A percentile compares a stretch with the other conserved stretches of the same genome.
phyloP scores from a whole-genome alignment of 2,113 vertebrate genomes.

The Micromys minutus region DNA sequence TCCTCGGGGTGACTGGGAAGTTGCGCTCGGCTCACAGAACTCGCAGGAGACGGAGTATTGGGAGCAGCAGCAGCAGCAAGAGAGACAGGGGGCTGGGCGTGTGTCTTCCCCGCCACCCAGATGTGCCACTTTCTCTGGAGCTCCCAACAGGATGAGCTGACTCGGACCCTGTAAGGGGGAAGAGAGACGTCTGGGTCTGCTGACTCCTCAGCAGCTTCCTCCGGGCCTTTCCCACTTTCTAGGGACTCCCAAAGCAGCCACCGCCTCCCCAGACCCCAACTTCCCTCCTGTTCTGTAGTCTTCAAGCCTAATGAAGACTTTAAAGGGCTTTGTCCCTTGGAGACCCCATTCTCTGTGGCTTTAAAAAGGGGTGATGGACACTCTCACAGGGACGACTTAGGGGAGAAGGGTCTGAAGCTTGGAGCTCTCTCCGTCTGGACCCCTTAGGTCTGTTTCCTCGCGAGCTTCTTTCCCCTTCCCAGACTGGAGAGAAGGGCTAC shows the following conservation, averaged over 20 bases:
- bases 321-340: neutral
- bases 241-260: neutral
- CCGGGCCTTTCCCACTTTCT: neutral
- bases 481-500: neutral
- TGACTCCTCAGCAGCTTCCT: neutral
- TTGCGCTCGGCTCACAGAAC: constrained; percentile 64
- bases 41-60: constrained; percentile 75
- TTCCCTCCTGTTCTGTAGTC: neutral
- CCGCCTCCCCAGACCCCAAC: neutral
- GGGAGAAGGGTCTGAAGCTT: neutral
- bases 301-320: neutral
- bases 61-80: constrained; percentile 75
- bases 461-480: neutral
- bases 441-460: neutral
- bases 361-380: neutral
- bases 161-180: constrained; percentile 63
- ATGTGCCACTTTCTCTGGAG: constrained; percentile 75
- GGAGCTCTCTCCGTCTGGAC: neutral
- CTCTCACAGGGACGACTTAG: neutral
- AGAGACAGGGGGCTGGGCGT: constrained; percentile 75
- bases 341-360: neutral
- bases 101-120: constrained; percentile 66
- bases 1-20: constrained; percentile 41
- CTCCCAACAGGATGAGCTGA: constrained; percentile 74
- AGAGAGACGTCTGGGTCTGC: neutral